Evolutionary conservation across 2,113 vertebrate genomes (phyloP), one percentile per base, ranked within the genome.

Genomic region (Dendrocopos noguchii): DNA sequence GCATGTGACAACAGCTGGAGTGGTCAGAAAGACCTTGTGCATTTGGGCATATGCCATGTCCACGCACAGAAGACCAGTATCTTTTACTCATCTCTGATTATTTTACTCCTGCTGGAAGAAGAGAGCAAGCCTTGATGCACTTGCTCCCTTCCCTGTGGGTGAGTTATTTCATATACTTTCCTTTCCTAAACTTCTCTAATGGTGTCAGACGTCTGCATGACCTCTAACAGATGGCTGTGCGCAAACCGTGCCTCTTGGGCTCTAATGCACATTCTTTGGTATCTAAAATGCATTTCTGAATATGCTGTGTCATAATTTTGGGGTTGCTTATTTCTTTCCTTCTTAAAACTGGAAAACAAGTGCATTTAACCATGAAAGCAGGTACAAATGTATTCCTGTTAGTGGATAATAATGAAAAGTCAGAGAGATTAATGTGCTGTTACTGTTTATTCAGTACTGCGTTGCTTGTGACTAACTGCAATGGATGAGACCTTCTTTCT

Each of bases 361-460:
- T 93, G 77, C 87, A 70, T 95, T 95, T 96, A 95, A 88, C 91
- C 95, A 88, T 83, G 50, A 72, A 96, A 97, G 94, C 52, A 83
- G 70, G 84, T 92, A 97, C 96, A 97, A 97, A 97, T 97, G 95
- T 95, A 92, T 97, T 97, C 86, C 87, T 93, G 90, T 96, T 95
- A 74, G 67, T 91, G 78, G 89, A 86, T 93, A 96, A 95, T 97
- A 97, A 95, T 87, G 93, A 87, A 80, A 97, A 97, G 93, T 95
- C 97, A 94, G 86, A 47, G 84, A 97, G 96, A 98, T 97, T 95
- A 97, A 98, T 97, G 96, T 83, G 85, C 63, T 94, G 86, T 94
- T 97, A 90, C 91, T 97, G 61, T 97, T 97, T 97, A 96, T 97
- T 91, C 97, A 95, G 93, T 91, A 84, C 84, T 78, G 92, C 88